Conservation (phyloP, 2,113 vertebrate species). For the Phyllostomus hastatus region DNA sequence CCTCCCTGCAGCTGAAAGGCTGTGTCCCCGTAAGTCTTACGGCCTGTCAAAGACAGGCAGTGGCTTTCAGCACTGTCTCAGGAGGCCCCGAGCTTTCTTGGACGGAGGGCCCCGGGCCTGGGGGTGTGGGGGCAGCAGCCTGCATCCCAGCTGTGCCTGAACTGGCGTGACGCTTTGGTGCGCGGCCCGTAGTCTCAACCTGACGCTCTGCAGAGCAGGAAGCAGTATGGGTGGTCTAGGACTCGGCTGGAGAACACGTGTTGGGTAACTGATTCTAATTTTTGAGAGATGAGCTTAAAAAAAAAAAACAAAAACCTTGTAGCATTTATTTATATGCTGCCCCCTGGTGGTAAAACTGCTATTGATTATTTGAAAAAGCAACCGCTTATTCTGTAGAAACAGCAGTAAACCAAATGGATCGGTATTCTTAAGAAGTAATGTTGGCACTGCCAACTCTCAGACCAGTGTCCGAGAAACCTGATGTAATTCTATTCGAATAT, state of each 20-base stretch:
- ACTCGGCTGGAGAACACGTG: neutral
- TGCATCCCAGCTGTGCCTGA: neutral
- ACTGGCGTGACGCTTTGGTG: neutral
- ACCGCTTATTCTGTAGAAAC: neutral
- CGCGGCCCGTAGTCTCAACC: too few relatives aligned
- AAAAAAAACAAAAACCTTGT: neutral
- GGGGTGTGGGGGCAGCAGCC: neutral
- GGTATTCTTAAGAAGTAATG: neutral
- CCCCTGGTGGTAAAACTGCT: constrained; percentile 39
- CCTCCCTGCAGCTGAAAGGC: neutral
- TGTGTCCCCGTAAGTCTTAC: neutral
- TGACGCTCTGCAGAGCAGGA: neutral
- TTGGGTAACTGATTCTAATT: neutral
- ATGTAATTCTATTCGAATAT: neutral
- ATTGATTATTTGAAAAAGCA: neutral
- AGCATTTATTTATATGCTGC: constrained; percentile 37
- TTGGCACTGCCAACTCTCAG: neutral
- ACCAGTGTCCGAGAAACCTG: neutral
- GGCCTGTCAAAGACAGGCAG: neutral
- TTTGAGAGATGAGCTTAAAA: neutral
- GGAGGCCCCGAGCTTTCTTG: neutral
- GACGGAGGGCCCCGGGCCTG: neutral
- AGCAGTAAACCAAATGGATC: neutral
- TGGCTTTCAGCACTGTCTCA: neutral
- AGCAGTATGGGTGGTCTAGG: neutral